phyloP scores from a whole-genome alignment of 1,140 invertebrate species.

The Druon quercuslanigerum region DNA sequence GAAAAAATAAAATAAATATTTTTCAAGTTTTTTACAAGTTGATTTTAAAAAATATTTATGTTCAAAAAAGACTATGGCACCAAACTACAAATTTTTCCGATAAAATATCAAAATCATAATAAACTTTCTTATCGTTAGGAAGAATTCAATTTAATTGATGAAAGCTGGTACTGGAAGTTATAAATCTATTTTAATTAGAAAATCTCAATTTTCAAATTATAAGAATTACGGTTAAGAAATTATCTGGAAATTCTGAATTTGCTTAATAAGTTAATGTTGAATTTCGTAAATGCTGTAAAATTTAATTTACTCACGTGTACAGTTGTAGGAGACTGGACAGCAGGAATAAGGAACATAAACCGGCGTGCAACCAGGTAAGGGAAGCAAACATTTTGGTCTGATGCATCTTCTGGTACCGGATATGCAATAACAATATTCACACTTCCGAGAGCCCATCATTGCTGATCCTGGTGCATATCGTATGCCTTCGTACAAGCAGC shows the following conservation, averaged over 20 bases:
- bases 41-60: too few relatives aligned
- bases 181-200: too few relatives aligned
- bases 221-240: not conserved
- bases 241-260: not conserved
- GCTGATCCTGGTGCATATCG: slow-evolving; percentile 89
- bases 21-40: too few relatives aligned
- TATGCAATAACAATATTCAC: slow-evolving; percentile 93
- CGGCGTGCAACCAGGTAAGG: slow-evolving; percentile 84
- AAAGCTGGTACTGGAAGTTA: too few relatives aligned
- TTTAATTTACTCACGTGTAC: slow-evolving; percentile 75
- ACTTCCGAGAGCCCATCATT: slow-evolving; percentile 85
- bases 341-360: slow-evolving; percentile 84
- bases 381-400: slow-evolving; percentile 86
- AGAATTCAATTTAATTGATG: too few relatives aligned
- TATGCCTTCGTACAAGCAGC: slow-evolving; percentile 85
- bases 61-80: too few relatives aligned
- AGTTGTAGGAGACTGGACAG: slow-evolving; percentile 90
- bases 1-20: too few relatives aligned
- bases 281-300: not conserved
- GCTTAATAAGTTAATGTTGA: not conserved
- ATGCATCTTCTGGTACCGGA: slow-evolving; percentile 86
- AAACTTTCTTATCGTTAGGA: too few relatives aligned
- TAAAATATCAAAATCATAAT: too few relatives aligned
- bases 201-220: too few relatives aligned
- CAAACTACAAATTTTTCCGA: too few relatives aligned